phyloP scores from a whole-genome alignment of 2,113 vertebrate genomes.

The Phyllostomus hastatus region DNA sequence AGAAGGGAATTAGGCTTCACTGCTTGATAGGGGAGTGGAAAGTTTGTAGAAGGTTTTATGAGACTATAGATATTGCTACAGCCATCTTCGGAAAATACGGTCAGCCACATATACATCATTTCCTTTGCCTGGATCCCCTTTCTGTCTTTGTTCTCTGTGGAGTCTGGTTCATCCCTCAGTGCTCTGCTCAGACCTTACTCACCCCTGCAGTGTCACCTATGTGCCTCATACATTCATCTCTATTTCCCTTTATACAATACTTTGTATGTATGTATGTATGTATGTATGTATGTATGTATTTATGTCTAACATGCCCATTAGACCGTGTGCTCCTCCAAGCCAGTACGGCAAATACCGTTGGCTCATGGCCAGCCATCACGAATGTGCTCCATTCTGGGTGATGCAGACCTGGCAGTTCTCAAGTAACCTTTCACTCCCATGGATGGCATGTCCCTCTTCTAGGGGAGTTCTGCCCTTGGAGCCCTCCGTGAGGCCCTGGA shows the following conservation, averaged over 20 bases:
- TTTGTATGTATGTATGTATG: no score
- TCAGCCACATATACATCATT: neutral
- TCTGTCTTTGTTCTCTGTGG: neutral
- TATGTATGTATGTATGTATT: no score
- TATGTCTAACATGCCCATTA: neutral
- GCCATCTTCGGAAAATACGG: neutral
- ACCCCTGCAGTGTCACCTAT: neutral
- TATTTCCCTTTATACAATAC: neutral
- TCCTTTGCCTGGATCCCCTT: neutral
- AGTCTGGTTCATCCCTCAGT: neutral
- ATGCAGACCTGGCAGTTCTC: neutral
- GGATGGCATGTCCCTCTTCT: neutral
- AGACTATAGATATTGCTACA: neutral
- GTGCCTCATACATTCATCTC: neutral
- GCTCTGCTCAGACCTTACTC: neutral
- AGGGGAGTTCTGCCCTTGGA: neutral
- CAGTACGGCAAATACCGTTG: neutral
- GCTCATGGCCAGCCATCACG: neutral
- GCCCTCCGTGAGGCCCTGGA: neutral
- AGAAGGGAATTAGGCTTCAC: neutral
- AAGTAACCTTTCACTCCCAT: neutral
- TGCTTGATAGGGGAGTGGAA: neutral
- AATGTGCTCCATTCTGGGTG: no score
- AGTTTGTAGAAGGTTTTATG: slow-evolving; percentile 23
- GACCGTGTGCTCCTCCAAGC: neutral